A percentile compares a stretch with the other conserved stretches of the same genome.
These are phyloP conservation scores for Anguilla marmorata DNA, from an alignment of 2,797 vertebrate genomes.

Conservation along the genomic window DNA sequence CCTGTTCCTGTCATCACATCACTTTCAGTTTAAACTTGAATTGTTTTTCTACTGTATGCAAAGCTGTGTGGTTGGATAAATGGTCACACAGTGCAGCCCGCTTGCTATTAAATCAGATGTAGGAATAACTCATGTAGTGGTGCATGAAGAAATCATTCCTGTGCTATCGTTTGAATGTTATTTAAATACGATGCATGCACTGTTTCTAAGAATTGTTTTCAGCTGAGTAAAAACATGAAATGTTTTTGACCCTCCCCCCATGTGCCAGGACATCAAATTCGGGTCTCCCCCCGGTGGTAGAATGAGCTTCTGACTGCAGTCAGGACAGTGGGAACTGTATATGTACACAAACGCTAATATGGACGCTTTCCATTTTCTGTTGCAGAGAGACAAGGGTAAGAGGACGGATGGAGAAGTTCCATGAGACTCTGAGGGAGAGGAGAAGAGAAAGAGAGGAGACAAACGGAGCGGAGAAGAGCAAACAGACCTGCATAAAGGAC, in stretches of 20 bases:
- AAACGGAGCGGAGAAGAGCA: slow-evolving; percentile 39
- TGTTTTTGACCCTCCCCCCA: no score
- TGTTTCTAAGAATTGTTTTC: neutral
- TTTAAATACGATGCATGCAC: neutral
- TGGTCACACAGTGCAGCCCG: neutral
- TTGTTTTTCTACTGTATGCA: neutral
- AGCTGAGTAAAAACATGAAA: neutral
- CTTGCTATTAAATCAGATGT: neutral
- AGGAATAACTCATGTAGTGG: neutral
- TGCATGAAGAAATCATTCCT: neutral
- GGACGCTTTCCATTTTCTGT: slow-evolving; percentile 7
- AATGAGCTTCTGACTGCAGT: neutral
- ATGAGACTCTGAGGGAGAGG: slow-evolving; percentile 47
- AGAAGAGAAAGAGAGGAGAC: slow-evolving; percentile 60
- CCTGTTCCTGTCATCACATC: neutral
- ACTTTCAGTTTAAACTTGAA: neutral
- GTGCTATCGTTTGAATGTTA: neutral
- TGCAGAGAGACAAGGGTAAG: slow-evolving; percentile 65
- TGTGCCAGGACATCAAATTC: neutral
- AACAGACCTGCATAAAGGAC: slow-evolving; percentile 65
- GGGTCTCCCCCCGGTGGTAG: neutral
- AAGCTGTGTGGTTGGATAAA: no score
- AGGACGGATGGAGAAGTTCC: slow-evolving; percentile 66
- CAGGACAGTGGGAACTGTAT: neutral
- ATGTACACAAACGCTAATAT: no score